Evolutionary conservation across 2,888 invertebrate species (phyloP), one percentile per base, ranked within the genome.

Genomic region (Drosophila paranaensis): DNA sequence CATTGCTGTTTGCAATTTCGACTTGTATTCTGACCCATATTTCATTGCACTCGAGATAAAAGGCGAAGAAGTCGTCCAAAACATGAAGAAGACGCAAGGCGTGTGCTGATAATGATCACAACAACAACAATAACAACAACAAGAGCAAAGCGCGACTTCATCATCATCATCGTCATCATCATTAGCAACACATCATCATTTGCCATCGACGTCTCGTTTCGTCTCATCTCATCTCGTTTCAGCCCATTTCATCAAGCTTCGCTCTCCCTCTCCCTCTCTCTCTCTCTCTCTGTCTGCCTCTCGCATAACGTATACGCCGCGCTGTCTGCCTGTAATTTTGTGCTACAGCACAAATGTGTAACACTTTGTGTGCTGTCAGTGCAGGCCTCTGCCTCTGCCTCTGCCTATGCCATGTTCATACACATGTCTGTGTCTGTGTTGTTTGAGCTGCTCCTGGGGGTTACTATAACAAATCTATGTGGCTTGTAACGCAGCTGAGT

Each of bases 171-270:
- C 69, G 54, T 48, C 60, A 67, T 50, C 71, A 66, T 73, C 77
- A 79, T 82, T 81, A 77, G 68, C 71, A 75, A 61, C 84, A 82
- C 80, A 82, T 83, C 80, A 84, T 78, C 82, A 82, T 84, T 76
- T 83, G 76, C 70, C 75, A 80, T 80, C 66, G 66, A 69, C 63
- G 77, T 71, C 68, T 68, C 55, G 72, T 56, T 61, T 51, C 63
- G 63, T 46, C 56, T 45, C 57, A 16, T 6, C 25, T 50, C 57
- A 16, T 5, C 25, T 54, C 55, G 61, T 56, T 72, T 50, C 45
- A 40, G 37, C 51, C 40, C 54, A 64, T 61, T 65, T 57, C 57
- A 30, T 45, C 20, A 25, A 20, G 53, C 13, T 2, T n/a, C 46
- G 13, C n/a, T n/a, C 14, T 39, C 27, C 16, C 25, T 51, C 33